Evolutionary conservation across 2,888 invertebrate species (phyloP).

Genomic region (Napeogenes inachia): DNA sequence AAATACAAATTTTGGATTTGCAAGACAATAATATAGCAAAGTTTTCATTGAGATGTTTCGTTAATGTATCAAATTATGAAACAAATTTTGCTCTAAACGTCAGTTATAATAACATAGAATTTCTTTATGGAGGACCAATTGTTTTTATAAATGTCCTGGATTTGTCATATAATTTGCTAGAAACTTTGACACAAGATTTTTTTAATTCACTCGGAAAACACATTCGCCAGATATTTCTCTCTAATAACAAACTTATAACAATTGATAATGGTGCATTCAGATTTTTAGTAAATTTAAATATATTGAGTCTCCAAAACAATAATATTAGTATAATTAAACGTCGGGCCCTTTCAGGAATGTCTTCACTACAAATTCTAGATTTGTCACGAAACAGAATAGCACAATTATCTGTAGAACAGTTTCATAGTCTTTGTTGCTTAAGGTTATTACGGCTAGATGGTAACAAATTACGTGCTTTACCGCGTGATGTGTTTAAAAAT

Average conservation of each 20-base stretch:
- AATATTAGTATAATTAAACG: slow-evolving; percentile 80
- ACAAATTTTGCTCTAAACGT: slow-evolving; percentile 82
- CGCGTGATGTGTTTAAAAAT: slow-evolving; percentile 84
- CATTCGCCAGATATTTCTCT: slow-evolving; percentile 62
- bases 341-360: slow-evolving; percentile 79
- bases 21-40: slow-evolving; percentile 83
- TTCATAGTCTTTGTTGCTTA: slow-evolving; percentile 78
- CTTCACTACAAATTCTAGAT: slow-evolving; percentile 48
- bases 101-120: slow-evolving; percentile 80
- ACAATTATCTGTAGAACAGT: slow-evolving; percentile 51
- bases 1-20: slow-evolving; percentile 83
- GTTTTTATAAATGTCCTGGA: slow-evolving; percentile 80
- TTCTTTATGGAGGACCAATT: slow-evolving; percentile 45
- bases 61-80: slow-evolving; percentile 78
- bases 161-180: slow-evolving; percentile 79
- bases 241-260: slow-evolving; percentile 74
- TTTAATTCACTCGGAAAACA: slow-evolving; percentile 62
- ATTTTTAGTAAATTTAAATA: slow-evolving; percentile 41
- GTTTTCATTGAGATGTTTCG: slow-evolving; percentile 80
- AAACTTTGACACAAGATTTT: slow-evolving; percentile 75
- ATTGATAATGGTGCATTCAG: slow-evolving; percentile 64
- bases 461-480: slow-evolving; percentile 82
- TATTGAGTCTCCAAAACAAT: slow-evolving; percentile 80
- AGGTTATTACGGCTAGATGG: slow-evolving; percentile 81
- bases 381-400: slow-evolving; percentile 45